Conservation (phyloP, 2,888 invertebrate genomes). For the Ecliptopera silaceata region DNA sequence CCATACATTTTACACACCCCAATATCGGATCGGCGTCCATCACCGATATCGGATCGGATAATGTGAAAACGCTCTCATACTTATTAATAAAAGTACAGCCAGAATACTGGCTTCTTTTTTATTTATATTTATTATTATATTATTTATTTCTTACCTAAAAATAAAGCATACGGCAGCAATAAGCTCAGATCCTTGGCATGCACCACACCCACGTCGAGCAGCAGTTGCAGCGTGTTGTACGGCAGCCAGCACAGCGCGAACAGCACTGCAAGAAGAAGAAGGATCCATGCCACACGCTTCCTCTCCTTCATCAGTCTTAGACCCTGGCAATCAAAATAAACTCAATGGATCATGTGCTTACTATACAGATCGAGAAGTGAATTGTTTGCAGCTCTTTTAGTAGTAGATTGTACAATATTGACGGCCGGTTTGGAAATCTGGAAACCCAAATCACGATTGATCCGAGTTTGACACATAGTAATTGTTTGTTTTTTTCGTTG, state of each 20-base stretch:
- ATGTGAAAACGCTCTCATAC: too few species aligned
- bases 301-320: constrained; percentile 86
- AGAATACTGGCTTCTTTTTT: too few species aligned
- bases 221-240: constrained; percentile 87
- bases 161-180: constrained; percentile 85
- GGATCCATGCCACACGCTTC: constrained; percentile 88
- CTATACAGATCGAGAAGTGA: not conserved
- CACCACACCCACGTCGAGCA: constrained; percentile 83
- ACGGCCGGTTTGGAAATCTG: too few species aligned
- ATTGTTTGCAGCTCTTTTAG: not conserved
- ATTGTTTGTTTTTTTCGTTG: too few species aligned
- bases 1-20: too few species aligned
- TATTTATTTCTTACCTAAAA: constrained; percentile 80
- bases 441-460: too few species aligned
- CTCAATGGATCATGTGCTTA: too few species aligned
- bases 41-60: too few species aligned
- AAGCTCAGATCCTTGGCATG: constrained; percentile 63
- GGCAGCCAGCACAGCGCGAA: constrained; percentile 91
- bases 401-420: not conserved
- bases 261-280: constrained; percentile 87
- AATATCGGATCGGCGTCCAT: too few species aligned
- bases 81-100: too few species aligned
- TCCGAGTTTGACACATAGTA: too few species aligned
- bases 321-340: constrained; percentile 65
- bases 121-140: too few species aligned